Conservation (phyloP, 2,113 vertebrate species). For the Romanogobio albipinnatus region DNA sequence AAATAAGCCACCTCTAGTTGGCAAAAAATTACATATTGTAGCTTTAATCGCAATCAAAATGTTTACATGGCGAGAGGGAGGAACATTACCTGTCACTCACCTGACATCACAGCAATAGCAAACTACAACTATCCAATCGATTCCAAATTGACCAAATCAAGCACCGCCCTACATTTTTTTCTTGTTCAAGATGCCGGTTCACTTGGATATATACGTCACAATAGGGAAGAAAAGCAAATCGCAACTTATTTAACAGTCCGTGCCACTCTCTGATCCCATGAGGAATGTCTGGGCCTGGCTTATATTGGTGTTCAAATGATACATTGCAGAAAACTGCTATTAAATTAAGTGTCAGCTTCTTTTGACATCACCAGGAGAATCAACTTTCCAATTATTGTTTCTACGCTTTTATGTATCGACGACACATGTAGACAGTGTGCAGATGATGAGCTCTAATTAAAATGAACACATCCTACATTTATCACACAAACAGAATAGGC, state of each 20-base stretch:
- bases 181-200: too few species aligned
- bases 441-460: constrained; percentile 20
- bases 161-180: too few species aligned
- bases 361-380: background rate
- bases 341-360: background rate
- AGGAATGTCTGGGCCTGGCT: constrained; percentile 18
- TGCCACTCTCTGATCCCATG: background rate
- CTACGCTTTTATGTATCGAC: background rate
- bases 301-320: background rate
- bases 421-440: background rate
- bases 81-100: too few species aligned
- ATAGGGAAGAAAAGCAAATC: too few species aligned
- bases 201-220: too few species aligned
- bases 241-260: background rate
- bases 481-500: background rate
- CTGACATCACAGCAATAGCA: too few species aligned
- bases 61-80: too few species aligned
- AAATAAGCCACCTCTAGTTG: too few species aligned
- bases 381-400: background rate
- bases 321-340: background rate
- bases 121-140: too few species aligned
- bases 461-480: constrained; percentile 25
- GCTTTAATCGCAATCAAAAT: too few species aligned
- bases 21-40: too few species aligned
- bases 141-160: too few species aligned